These are phyloP conservation scores for Neoaliturus tenellus DNA, from an alignment of 2,888 invertebrate genomes.

Conservation along the genomic window DNA sequence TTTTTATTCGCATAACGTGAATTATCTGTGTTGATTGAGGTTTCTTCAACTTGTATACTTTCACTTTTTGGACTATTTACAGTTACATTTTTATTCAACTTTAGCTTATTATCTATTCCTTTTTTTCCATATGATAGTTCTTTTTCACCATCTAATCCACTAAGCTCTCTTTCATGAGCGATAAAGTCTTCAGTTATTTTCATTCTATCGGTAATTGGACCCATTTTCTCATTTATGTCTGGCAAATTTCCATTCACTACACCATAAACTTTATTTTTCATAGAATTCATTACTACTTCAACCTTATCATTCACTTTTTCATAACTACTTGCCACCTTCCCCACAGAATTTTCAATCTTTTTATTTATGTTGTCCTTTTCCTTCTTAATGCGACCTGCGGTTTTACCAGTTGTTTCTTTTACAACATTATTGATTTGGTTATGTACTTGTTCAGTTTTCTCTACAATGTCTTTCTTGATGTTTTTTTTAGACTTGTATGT, in stretches of 20 bases:
- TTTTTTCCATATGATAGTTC: background rate
- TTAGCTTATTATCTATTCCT: background rate
- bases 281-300: background rate
- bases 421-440: background rate
- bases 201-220: background rate
- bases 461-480: background rate
- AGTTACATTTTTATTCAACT: background rate
- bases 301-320: background rate
- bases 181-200: slow-evolving; percentile 17
- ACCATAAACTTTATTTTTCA: background rate
- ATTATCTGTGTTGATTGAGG: slow-evolving; percentile 63
- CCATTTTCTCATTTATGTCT: background rate
- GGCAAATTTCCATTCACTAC: background rate
- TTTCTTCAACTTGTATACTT: background rate
- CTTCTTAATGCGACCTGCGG: background rate
- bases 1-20: slow-evolving; percentile 55
- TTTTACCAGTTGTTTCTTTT: background rate
- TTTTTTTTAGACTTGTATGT: background rate
- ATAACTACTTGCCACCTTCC: background rate
- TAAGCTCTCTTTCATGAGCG: background rate
- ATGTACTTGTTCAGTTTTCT: background rate
- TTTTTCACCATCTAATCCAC: background rate
- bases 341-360: background rate
- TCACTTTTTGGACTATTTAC: background rate
- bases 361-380: slow-evolving; percentile 14